Percentiles rank a stretch among this genome's conserved stretches.
Evolutionary conservation across 2,888 invertebrate species (phyloP).

Genomic region (Prosopocoilus inquinatus): DNA sequence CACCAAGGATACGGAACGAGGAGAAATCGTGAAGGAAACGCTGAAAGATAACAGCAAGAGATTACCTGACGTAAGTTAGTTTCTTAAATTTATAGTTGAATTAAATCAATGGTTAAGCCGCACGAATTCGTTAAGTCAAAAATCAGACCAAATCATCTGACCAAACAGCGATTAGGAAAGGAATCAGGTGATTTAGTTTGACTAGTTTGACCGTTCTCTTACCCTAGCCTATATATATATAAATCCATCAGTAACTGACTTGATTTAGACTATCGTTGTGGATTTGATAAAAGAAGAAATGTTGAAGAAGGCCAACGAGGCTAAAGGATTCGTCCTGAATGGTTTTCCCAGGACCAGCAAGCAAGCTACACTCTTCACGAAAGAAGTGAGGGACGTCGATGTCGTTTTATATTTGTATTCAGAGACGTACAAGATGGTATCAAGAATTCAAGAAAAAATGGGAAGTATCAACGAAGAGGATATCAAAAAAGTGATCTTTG

Average conservation of each 20-base stretch:
- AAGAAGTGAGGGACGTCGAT: constrained; percentile 38
- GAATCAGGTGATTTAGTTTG: too few species aligned
- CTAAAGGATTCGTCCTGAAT: constrained; percentile 56
- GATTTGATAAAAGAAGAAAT: constrained; percentile 20
- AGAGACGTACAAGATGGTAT: constrained; percentile 33
- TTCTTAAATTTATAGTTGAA: too few species aligned
- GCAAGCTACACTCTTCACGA: constrained; percentile 41
- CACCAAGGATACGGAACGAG: constrained; percentile 53
- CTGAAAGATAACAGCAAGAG: constrained; percentile 50
- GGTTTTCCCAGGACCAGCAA: constrained; percentile 58
- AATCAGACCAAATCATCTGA: too few species aligned
- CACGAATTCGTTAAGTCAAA: too few species aligned
- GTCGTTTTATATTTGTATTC: constrained; percentile 40
- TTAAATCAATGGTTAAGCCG: too few species aligned
- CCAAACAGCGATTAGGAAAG: too few species aligned
- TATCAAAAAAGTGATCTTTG: constrained; percentile 26
- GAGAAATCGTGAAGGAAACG: constrained; percentile 53
- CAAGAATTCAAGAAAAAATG: constrained; percentile 20
- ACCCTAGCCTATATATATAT: too few species aligned
- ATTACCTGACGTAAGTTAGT: constrained; percentile 30
- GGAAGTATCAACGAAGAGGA: constrained; percentile 15
- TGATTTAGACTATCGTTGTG: constrained; percentile 4
- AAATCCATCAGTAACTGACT: too few species aligned
- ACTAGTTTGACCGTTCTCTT: too few species aligned
- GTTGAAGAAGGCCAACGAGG: constrained; percentile 13